Conservation (phyloP, 2,113 vertebrate species). For the Hemicordylus capensis region DNA sequence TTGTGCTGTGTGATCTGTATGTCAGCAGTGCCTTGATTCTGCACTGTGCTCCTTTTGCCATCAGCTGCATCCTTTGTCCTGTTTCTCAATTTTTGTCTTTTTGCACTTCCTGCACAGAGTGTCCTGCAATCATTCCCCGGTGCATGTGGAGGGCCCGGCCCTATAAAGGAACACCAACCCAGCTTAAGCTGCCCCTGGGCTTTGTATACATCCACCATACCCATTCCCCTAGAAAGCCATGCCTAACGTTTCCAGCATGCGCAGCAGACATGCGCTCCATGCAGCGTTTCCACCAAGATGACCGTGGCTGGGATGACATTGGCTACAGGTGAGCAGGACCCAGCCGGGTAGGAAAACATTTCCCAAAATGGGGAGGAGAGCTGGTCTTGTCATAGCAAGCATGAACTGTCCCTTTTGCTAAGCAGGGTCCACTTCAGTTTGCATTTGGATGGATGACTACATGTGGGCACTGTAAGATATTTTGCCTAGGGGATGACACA, state of each 20-base stretch:
- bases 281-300: slow-evolving; percentile 88
- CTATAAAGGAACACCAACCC: slow-evolving; percentile 80
- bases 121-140: slow-evolving; percentile 84
- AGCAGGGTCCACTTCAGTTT: too few species aligned
- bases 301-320: slow-evolving; percentile 84
- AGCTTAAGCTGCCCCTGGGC: slow-evolving; percentile 74
- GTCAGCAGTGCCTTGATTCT: background rate
- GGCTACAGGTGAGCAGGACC: slow-evolving; percentile 84
- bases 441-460: too few species aligned
- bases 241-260: slow-evolving; percentile 77
- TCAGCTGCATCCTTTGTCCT: background rate
- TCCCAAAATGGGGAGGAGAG: background rate
- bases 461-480: too few species aligned
- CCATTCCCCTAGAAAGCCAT: slow-evolving; percentile 74
- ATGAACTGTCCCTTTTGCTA: too few species aligned
- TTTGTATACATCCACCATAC: slow-evolving; percentile 91
- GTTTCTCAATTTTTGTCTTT: background rate
- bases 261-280: slow-evolving; percentile 82
- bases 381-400: too few species aligned
- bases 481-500: too few species aligned
- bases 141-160: slow-evolving; percentile 87
- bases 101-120: slow-evolving; percentile 69
- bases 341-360: background rate
- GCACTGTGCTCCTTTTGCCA: background rate
- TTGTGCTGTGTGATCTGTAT: background rate